Conservation (phyloP, 2,888 invertebrate genomes). For the Troides aeacus region DNA sequence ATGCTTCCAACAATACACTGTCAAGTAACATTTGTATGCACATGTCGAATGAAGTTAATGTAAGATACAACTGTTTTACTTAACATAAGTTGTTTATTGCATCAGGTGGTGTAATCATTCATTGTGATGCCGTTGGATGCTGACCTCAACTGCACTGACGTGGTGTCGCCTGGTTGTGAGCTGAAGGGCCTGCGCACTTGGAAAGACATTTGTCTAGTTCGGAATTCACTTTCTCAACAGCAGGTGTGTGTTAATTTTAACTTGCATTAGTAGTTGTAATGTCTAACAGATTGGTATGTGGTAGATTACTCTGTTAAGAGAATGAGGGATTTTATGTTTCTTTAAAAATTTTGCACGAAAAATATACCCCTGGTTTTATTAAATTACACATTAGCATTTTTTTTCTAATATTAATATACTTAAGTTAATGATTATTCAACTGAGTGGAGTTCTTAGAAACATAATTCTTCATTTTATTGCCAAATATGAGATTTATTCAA, state of each 20-base stretch:
- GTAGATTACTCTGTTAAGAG: too few species aligned
- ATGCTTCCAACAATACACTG: background rate
- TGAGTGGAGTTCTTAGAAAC: too few species aligned
- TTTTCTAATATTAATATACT: background rate
- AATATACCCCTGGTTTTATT: too few species aligned
- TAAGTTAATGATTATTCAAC: background rate
- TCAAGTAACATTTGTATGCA: background rate
- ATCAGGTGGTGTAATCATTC: slow-evolving; percentile 76
- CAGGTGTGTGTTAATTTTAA: slow-evolving; percentile 58
- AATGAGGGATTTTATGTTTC: too few species aligned
- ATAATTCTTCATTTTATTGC: too few species aligned
- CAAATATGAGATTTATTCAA: too few species aligned
- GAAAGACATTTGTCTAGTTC: slow-evolving; percentile 78
- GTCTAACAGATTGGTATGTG: too few species aligned
- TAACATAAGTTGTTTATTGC: slow-evolving; percentile 32
- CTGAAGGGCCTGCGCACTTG: slow-evolving; percentile 78
- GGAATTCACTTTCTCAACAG: slow-evolving; percentile 76
- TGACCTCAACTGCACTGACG: slow-evolving; percentile 77
- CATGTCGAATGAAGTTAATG: background rate
- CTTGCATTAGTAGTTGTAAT: background rate
- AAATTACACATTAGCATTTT: too few species aligned
- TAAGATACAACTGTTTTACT: slow-evolving; percentile 3
- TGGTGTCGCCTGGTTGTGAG: slow-evolving; percentile 79
- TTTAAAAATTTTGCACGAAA: too few species aligned
- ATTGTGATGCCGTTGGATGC: slow-evolving; percentile 82